phyloP scores from a whole-genome alignment of 2,113 vertebrate genomes.

The Microcebus lehilahytsara region DNA sequence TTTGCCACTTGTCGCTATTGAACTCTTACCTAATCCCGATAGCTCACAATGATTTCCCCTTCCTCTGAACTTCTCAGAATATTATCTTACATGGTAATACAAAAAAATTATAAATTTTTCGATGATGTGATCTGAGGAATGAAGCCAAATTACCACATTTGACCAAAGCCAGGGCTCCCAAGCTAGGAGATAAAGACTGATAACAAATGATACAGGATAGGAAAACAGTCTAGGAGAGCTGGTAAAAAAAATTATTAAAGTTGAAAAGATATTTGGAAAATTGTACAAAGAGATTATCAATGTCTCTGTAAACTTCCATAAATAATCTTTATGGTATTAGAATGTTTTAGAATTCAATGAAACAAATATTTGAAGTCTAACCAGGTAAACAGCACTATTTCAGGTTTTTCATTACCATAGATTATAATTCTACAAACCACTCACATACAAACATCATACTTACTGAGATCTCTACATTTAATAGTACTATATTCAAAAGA shows the following conservation, averaged over 20 bases:
- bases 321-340: background rate
- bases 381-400: background rate
- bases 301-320: background rate
- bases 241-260: constrained; percentile 1
- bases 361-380: constrained; percentile 29
- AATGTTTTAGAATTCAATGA: constrained; percentile 15
- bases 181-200: background rate
- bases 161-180: constrained; percentile 36
- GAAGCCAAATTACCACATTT: constrained; percentile 17
- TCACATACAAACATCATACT: constrained; percentile 82
- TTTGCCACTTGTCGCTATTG: background rate
- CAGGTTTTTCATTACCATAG: constrained; percentile 11
- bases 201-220: background rate
- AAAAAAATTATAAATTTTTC: constrained; percentile 38
- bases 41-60: background rate
- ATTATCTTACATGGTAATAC: background rate
- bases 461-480: constrained; percentile 99
- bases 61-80: constrained; percentile 23
- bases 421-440: background rate
- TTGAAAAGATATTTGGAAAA: constrained; percentile 21
- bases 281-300: background rate
- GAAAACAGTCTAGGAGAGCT: background rate
- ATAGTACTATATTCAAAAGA: constrained; percentile 99
- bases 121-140: constrained; percentile 36
- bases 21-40: background rate